Base-by-base conservation (phyloP, 1,140 invertebrate genomes). In the Lordiphosa stackelbergi region DNA sequence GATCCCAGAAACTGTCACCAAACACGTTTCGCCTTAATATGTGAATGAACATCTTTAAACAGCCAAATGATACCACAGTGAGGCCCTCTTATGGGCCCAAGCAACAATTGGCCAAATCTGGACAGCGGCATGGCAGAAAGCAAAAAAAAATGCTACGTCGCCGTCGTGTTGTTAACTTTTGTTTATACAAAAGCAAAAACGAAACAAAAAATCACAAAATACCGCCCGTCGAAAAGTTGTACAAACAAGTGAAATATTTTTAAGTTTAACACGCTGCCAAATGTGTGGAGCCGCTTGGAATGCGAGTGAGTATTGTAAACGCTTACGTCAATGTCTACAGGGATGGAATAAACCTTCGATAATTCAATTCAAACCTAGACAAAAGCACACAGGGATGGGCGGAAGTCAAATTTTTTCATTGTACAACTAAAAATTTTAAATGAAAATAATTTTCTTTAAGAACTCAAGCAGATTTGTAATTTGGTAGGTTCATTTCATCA, bases 221-320 rank as follows among this genome's bases (percentile, higher is more conserved):
- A 42, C 6, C 35, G 45, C 74, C 65, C 52, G 66, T 62, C 41
- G 41, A 60, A 78, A 74, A 73, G 70, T 65, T 70, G 74, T 66
- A 57, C 74, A 60, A 72, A 74, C 70, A 79, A 79, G 71, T 81
- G 75, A 81, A 71, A 81, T 47, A 81, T 65, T 43, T 49, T 45
- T 52, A 70, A 74, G 59, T 62, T 40, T 22, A 70, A 56, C 49
- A 45, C 60, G 7, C 51, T 53, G 28, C 7, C 8, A 7, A 49
- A 49, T 41, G 40, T 34, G 42, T 8, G 13, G n/a, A 10, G 11
- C 28, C 36, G 28, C 28, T 41, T 41, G 16, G 51, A 57, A 58
- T 49, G 52, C 34, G 51, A 12, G 8, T 12, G 10, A 48, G 12
- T 12, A 31, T 46, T 46, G 43, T 46, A n/a, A 46, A 46, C 43